A percentile compares a stretch with the other conserved stretches of the same genome.
Conservation (phyloP, 2,797 vertebrate genomes). For the Sphenopsis melanotis region DNA sequence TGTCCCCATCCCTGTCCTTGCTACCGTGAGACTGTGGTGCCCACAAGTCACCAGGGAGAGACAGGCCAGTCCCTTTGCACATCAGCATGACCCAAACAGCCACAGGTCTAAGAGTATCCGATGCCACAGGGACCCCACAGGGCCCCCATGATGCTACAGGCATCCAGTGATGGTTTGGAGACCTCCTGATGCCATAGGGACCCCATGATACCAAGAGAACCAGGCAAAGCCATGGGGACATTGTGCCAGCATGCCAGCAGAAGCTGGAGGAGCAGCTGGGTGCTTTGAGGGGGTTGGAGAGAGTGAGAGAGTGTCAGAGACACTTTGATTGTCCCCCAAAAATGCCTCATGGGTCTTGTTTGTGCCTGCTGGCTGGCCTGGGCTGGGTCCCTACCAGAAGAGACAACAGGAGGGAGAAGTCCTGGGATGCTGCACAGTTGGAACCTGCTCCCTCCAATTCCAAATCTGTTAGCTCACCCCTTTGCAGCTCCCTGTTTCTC, state of each 20-base stretch:
- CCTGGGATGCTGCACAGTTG: rapidly evolving
- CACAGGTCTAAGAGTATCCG: rapidly evolving
- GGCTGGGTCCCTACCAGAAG: neutral
- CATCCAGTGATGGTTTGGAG: neutral
- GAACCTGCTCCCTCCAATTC: neutral
- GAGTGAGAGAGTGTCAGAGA: neutral
- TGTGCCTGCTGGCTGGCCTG: neutral
- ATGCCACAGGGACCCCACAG: neutral
- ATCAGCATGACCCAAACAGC: neutral
- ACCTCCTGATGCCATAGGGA: rapidly evolving
- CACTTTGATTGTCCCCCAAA: neutral
- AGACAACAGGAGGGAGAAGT: neutral
- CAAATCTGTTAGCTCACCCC: neutral
- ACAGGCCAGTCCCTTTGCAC: neutral
- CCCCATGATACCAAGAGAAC: neutral
- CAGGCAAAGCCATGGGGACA: neutral
- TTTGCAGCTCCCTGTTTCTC: neutral
- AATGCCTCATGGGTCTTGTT: rapidly evolving
- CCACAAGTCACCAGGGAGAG: neutral
- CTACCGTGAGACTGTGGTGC: rapidly evolving
- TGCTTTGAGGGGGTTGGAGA: neutral
- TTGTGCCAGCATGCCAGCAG: neutral
- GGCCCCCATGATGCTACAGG: rapidly evolving
- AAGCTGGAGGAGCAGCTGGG: neutral
- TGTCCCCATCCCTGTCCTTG: neutral